These are phyloP conservation scores for Caenorhabditis becei DNA, from an alignment of 2,888 invertebrate species.

Conservation along the genomic window DNA sequence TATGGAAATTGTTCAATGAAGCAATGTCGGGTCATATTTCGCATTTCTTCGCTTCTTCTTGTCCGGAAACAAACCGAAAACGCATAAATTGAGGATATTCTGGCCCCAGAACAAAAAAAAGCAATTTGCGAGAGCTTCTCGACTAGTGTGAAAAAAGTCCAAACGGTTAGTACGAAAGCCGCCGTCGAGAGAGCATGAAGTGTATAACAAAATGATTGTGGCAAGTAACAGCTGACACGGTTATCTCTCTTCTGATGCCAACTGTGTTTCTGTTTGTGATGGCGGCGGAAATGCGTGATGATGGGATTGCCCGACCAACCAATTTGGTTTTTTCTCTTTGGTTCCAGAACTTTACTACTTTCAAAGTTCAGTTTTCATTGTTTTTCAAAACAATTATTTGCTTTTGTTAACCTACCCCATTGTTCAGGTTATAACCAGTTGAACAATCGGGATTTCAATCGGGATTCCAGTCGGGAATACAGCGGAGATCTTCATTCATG, in stretches of 20 bases:
- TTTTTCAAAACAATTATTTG: background rate
- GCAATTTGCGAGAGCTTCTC: too few relatives aligned
- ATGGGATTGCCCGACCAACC: constrained; percentile 24
- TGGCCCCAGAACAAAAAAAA: background rate
- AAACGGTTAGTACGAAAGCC: constrained; percentile 59
- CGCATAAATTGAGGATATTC: constrained; percentile 21
- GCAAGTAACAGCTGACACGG: constrained; percentile 61
- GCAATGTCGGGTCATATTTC: constrained; percentile 51
- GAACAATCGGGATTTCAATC: too few relatives aligned
- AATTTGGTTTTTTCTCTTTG: constrained; percentile 24
- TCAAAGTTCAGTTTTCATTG: background rate
- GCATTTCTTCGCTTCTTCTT: background rate
- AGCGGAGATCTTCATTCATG: constrained; percentile 32
- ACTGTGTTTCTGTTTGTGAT: constrained; percentile 51
- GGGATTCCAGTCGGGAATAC: background rate
- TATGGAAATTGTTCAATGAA: constrained; percentile 56
- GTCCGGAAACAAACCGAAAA: background rate
- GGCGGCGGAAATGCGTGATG: constrained; percentile 50
- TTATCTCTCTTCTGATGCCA: constrained; percentile 49
- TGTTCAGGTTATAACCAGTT: too few relatives aligned
- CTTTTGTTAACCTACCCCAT: background rate
- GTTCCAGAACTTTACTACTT: background rate
- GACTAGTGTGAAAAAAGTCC: constrained; percentile 53
- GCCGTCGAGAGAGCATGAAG: constrained; percentile 53
- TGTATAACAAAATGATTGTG: constrained; percentile 62